Percentiles rank a stretch among this genome's conserved stretches.
These are phyloP conservation scores for Ciona savignyi DNA, from an alignment of 23 tunicate species.

Conservation along the genomic window DNA sequence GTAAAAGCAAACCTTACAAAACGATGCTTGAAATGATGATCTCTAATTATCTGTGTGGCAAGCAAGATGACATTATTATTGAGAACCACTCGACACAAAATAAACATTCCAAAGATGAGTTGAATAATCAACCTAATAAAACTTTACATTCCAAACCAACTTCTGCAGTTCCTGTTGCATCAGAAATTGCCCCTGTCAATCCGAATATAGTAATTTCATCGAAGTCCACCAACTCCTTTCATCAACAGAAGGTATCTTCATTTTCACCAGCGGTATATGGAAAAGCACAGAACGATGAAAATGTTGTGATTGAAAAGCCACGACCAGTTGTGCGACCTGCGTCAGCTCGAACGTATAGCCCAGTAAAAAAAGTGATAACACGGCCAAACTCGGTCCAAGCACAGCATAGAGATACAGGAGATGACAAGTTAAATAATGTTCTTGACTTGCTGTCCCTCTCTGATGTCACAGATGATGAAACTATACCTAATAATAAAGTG, in stretches of 20 bases:
- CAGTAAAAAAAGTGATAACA: background rate
- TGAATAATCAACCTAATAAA: no score
- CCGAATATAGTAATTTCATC: background rate
- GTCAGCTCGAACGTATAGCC: background rate
- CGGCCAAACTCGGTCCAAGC: background rate
- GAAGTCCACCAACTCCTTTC: background rate
- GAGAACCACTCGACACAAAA: background rate
- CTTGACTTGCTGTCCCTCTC: background rate
- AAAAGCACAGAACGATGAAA: background rate
- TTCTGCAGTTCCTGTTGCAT: background rate
- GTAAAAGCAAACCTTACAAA: conserved; percentile 7
- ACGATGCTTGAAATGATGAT: conserved; percentile 55
- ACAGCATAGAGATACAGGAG: background rate
- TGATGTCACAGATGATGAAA: background rate
- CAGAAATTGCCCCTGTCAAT: background rate
- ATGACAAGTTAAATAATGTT: background rate
- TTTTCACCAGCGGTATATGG: no score
- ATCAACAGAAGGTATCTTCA: no score
- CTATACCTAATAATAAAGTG: background rate
- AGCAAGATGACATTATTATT: background rate
- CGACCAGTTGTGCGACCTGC: background rate
- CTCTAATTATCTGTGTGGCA: background rate
- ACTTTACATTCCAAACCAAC: no score
- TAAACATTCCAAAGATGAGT: no score
- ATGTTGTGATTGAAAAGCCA: background rate